A percentile compares a stretch with the other conserved stretches of the same genome.
Evolutionary conservation across 2,113 vertebrate genomes (phyloP).

Genomic region (Ptychochromis oligacanthus): DNA sequence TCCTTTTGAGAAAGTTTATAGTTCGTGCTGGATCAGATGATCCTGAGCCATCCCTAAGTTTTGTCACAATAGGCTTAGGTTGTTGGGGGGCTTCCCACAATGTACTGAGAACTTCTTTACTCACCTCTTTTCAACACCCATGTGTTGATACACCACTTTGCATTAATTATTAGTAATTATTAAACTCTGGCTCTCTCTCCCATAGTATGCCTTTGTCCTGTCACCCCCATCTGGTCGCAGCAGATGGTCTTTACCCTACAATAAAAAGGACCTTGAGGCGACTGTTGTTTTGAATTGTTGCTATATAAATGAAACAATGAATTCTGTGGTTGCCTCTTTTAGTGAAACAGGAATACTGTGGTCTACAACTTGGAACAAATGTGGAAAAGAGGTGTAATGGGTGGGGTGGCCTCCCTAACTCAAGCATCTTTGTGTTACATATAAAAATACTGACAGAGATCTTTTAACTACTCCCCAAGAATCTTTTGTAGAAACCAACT

Average conservation of each 20-base stretch:
- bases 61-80: neutral
- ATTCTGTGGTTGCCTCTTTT: neutral
- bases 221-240: too few species aligned
- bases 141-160: too few species aligned
- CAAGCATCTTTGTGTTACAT: neutral
- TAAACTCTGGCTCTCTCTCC: neutral
- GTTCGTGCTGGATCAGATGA: neutral
- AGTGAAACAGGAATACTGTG: neutral
- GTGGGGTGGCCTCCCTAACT: neutral
- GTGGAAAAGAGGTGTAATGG: neutral
- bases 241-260: neutral
- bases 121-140: neutral
- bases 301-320: neutral
- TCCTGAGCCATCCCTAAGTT: neutral
- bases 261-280: neutral
- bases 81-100: neutral
- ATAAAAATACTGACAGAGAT: neutral
- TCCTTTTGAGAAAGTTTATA: too few species aligned
- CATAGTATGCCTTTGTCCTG: neutral
- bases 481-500: neutral
- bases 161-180: neutral
- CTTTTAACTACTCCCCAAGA: neutral
- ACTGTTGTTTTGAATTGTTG: neutral
- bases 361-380: neutral
- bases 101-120: neutral